Conservation (phyloP, 1,140 invertebrate genomes). For the Calephelis nemesis region DNA sequence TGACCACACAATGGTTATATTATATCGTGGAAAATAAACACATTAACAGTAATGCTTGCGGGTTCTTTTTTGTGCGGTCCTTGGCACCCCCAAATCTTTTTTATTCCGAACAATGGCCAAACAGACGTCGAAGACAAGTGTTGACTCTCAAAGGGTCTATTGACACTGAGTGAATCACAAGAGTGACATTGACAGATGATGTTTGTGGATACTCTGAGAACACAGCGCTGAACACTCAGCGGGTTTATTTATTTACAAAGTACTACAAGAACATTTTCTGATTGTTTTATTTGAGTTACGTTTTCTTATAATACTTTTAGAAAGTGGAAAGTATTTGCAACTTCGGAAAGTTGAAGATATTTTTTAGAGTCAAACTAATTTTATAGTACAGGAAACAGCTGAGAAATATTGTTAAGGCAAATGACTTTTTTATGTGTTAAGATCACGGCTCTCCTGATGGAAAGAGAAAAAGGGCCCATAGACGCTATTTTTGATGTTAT, state of each 20-base stretch:
- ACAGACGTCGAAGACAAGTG: slow-evolving; percentile 19
- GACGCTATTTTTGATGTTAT: no score
- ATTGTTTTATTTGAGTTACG: no score
- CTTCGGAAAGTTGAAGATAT: no score
- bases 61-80: background rate
- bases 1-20: no score
- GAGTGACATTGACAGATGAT: slow-evolving; percentile 12
- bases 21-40: background rate
- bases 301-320: no score
- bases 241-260: slow-evolving; percentile 11
- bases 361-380: no score
- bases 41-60: background rate
- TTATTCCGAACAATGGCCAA: slow-evolving; percentile 9
- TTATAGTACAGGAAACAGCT: no score
- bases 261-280: background rate
- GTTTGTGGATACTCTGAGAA: slow-evolving; percentile 10
- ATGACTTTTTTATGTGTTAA: no score
- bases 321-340: no score
- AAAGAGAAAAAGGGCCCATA: no score
- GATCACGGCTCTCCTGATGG: no score
- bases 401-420: no score
- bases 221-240: slow-evolving; percentile 9
- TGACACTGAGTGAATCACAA: slow-evolving; percentile 17
- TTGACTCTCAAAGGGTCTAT: slow-evolving; percentile 17
- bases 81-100: slow-evolving; percentile 1